Conservation (phyloP, 2,797 vertebrate species). For the Siniperca scherzeri region DNA sequence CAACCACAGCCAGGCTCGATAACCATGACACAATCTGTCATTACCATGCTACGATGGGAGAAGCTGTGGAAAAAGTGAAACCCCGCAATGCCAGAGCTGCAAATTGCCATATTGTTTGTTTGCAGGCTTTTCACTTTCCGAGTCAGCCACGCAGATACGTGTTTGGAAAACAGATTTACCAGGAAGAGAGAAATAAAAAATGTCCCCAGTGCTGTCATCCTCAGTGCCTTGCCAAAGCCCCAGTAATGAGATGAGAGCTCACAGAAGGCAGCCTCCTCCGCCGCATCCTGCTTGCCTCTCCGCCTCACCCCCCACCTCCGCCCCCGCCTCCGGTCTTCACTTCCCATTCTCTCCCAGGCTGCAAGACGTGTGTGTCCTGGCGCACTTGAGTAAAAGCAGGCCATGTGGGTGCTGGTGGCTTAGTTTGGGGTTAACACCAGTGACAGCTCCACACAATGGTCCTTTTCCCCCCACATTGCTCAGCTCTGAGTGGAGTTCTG, state of each 20-base stretch:
- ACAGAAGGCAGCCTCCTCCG: constrained; percentile 57
- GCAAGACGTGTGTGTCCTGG: constrained; percentile 75
- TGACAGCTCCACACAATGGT: constrained; percentile 68
- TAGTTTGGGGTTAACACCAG: constrained; percentile 70
- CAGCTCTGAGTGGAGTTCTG: constrained; percentile 59
- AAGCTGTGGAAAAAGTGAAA: constrained; percentile 73
- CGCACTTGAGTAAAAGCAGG: constrained; percentile 77
- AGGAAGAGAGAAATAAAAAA: constrained; percentile 63
- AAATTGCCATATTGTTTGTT: constrained; percentile 72
- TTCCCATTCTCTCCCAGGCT: constrained; percentile 68
- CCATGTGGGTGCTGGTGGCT: constrained; percentile 70
- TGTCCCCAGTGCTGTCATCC: constrained; percentile 67
- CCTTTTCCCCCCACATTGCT: constrained; percentile 32
- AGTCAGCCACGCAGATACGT: constrained; percentile 63
- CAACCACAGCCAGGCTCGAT: constrained; percentile 76
- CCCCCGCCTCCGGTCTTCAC: constrained; percentile 60
- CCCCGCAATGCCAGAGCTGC: constrained; percentile 41
- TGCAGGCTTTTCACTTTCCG: constrained; percentile 60
- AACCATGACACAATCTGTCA: constrained; percentile 79
- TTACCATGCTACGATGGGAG: constrained; percentile 66
- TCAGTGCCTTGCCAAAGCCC: constrained; percentile 68
- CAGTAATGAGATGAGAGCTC: constrained; percentile 72
- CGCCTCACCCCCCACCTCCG: constrained; percentile 32
- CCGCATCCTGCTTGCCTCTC: constrained; percentile 66
- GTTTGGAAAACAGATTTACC: constrained; percentile 75